Evolutionary conservation across 2,113 vertebrate species (phyloP), one percentile per base, ranked within the genome.

Genomic region (Boleophthalmus pectinirostris): DNA sequence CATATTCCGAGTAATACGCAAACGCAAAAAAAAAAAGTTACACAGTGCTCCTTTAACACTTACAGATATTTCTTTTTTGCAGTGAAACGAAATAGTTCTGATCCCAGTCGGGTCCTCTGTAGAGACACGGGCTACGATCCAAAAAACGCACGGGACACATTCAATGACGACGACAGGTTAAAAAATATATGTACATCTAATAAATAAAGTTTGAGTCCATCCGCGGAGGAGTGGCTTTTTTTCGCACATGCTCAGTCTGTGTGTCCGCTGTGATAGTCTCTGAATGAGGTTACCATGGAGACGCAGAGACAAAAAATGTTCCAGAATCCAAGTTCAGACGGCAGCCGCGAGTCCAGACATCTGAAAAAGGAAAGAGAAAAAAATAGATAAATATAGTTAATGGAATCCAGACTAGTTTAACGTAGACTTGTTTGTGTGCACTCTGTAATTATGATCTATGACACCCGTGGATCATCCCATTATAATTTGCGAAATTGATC

Each of bases 131-230:
- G 54, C 56, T 66, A 2, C 29, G 64, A 70, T 72, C 56, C 38
- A 72, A 56, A 81, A 80, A 78, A n/a, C n/a, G 81, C 83, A 76
- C 79, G 73, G 73, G 47, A 45, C 78, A 86, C 79, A 84, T 82
- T 88, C 84, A 82, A 81, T 77, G 82, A 86, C 80, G 82, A 86
- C 80, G 79, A 68, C n/a, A n/a, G n/a, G 7, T 25, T 84, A 84
- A 66, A 90, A 91, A 88, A 91, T 80, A 89, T 87, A 89, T 89
- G 66, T 87, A 91, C 87, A 61, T 82, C 60, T 83, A 92, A 93
- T 92, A 93, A 93, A 92, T 93, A 89, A 73, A 78, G 75, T 15
- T 5, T 21, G 77, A 65, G 77, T 73, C 70, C 78, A 77, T 1
- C 57, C 69, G 77, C 20, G 12, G 68, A 70, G 72, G 82, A 82